A percentile compares a stretch with the other conserved stretches of the same genome.
Conservation (phyloP, 2,888 invertebrate genomes). For the Aquatica leii region DNA sequence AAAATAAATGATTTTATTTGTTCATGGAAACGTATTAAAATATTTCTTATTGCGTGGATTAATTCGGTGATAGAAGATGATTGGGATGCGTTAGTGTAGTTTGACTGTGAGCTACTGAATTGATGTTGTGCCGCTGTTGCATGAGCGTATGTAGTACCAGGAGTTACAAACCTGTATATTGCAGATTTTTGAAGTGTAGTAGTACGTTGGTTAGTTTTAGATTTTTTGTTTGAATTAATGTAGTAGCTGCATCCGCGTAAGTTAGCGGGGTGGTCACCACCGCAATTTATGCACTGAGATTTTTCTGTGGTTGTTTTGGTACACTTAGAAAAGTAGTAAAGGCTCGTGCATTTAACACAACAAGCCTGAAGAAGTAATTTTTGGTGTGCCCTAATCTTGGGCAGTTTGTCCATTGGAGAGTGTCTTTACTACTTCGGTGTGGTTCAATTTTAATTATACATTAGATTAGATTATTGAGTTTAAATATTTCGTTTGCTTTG, state of each 20-base stretch:
- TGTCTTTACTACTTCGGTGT: too few relatives aligned
- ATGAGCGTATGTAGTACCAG: constrained; percentile 1
- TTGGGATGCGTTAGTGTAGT: neutral
- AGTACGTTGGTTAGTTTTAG: neutral
- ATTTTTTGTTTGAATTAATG: constrained; percentile 1
- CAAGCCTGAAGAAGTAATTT: too few relatives aligned
- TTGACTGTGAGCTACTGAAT: too few relatives aligned
- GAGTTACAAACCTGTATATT: neutral
- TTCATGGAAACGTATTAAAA: neutral
- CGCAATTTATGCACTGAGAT: neutral
- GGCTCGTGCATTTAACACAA: too few relatives aligned
- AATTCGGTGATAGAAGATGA: neutral
- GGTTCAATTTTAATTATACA: too few relatives aligned
- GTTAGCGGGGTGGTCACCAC: neutral
- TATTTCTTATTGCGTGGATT: neutral
- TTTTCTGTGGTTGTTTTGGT: neutral
- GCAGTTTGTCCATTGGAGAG: too few relatives aligned
- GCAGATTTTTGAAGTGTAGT: neutral
- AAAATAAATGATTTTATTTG: too few relatives aligned
- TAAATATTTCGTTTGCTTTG: constrained; percentile 2
- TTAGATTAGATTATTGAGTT: too few relatives aligned
- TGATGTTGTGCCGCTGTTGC: too few relatives aligned
- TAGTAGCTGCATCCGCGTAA: neutral
- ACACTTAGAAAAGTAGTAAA: neutral
- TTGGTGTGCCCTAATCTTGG: too few relatives aligned